Evolutionary conservation across 2,888 invertebrate species (phyloP).

Genomic region (Matsumyia berberina): DNA sequence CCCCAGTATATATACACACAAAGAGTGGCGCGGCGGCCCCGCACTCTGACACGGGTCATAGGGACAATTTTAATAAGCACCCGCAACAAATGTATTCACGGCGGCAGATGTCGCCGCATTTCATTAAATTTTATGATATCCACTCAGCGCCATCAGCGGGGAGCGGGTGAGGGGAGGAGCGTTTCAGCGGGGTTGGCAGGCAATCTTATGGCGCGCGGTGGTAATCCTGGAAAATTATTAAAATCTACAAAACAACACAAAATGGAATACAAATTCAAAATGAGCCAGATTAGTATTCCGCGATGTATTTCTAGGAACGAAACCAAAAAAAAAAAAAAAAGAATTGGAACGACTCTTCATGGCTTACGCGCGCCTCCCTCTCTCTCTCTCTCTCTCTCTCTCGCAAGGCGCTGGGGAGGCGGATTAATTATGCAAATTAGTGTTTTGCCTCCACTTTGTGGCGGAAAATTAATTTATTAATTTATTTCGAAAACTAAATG

Average conservation of each 20-base stretch:
- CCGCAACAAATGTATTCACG: constrained; percentile 76
- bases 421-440: constrained; percentile 75
- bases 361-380: too few species aligned
- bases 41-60: constrained; percentile 60
- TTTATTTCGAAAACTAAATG: constrained; percentile 68
- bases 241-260: constrained; percentile 75
- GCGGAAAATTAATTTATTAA: constrained; percentile 64
- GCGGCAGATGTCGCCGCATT: constrained; percentile 75
- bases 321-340: constrained; percentile 9
- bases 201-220: constrained; percentile 14
- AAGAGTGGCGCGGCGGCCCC: not conserved
- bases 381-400: too few species aligned
- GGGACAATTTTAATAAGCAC: constrained; percentile 74
- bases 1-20: constrained; percentile 37
- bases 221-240: constrained; percentile 73
- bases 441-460: constrained; percentile 54
- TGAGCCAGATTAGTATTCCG: constrained; percentile 72
- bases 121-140: constrained; percentile 75
- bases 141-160: constrained; percentile 64
- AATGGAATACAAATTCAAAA: constrained; percentile 75
- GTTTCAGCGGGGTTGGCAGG: not conserved
- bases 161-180: not conserved
- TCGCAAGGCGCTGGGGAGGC: constrained; percentile 11
- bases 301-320: constrained; percentile 52
- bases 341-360: constrained; percentile 11